Percentiles rank a stretch among this genome's conserved stretches.
phyloP scores from a whole-genome alignment of 2,888 invertebrate genomes.

The Agriopis aurantiaria region DNA sequence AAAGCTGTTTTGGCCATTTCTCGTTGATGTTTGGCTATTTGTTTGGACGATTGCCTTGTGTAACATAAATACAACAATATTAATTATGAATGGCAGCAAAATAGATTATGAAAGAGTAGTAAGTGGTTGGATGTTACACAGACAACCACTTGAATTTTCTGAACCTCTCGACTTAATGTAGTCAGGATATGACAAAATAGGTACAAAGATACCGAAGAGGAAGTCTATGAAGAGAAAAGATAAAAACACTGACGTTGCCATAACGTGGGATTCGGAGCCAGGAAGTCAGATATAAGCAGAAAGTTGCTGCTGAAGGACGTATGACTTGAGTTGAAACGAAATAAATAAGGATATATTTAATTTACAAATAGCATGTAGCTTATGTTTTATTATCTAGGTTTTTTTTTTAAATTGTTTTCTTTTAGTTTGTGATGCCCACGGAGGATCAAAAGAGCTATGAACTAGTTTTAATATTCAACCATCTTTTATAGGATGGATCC shows the following conservation, averaged over 20 bases:
- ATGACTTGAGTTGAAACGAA: not conserved
- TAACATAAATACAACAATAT: not conserved
- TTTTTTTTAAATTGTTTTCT: not conserved
- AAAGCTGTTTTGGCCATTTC: not conserved
- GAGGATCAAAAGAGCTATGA: not conserved
- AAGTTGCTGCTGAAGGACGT: not conserved
- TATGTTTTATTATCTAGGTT: not conserved
- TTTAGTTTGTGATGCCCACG: not conserved
- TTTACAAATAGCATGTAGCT: no score
- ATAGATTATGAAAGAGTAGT: not conserved
- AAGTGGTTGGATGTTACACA: slow-evolving; percentile 3
- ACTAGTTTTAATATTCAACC: not conserved
- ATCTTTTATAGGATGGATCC: no score
- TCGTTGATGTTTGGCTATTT: not conserved
- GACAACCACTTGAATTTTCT: slow-evolving; percentile 21
- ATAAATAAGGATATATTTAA: not conserved
- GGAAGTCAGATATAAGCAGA: slow-evolving; percentile 8
- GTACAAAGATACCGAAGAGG: slow-evolving; percentile 16
- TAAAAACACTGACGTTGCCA: not conserved
- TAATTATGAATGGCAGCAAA: not conserved
- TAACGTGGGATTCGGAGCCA: slow-evolving; percentile 13
- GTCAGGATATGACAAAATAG: slow-evolving; percentile 26
- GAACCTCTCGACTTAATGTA: slow-evolving; percentile 23
- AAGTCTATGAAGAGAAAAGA: slow-evolving; percentile 8
- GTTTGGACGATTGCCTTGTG: not conserved